Percentiles rank a stretch among this genome's conserved stretches.
Conservation (phyloP, 2,797 vertebrate genomes). For the Falco peregrinus region DNA sequence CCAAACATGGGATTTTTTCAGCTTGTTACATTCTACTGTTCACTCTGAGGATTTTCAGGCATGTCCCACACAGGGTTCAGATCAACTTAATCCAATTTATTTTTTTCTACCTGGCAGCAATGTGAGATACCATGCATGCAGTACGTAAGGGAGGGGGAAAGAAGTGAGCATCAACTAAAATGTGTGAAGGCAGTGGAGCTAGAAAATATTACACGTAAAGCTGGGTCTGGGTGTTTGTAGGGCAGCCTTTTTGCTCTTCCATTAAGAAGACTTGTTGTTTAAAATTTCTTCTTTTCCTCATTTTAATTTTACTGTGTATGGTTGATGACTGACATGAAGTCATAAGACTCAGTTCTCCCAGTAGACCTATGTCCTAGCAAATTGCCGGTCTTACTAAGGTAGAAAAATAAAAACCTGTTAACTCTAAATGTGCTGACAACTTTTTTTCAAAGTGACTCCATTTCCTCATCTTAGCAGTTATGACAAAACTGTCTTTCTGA, state of each 20-base stretch:
- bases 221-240: not conserved
- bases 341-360: not conserved
- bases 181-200: not conserved
- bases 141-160: not conserved
- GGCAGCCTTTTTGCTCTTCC: not conserved
- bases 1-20: not conserved
- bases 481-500: not conserved
- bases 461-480: not conserved
- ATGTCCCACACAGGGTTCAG: constrained; percentile 24
- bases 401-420: not conserved
- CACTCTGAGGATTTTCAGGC: constrained; percentile 30
- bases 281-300: not conserved
- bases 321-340: not conserved
- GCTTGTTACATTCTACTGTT: not conserved
- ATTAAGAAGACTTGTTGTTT: not conserved
- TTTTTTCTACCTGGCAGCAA: constrained; percentile 15
- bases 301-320: not conserved
- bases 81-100: not conserved
- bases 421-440: not conserved
- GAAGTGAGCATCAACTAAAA: not conserved
- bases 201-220: not conserved
- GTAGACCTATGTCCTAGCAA: not conserved
- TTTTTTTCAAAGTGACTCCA: not conserved
- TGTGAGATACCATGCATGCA: not conserved
- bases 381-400: not conserved